phyloP scores from a whole-genome alignment of 2,113 vertebrate species.

The Caranx melampygus region DNA sequence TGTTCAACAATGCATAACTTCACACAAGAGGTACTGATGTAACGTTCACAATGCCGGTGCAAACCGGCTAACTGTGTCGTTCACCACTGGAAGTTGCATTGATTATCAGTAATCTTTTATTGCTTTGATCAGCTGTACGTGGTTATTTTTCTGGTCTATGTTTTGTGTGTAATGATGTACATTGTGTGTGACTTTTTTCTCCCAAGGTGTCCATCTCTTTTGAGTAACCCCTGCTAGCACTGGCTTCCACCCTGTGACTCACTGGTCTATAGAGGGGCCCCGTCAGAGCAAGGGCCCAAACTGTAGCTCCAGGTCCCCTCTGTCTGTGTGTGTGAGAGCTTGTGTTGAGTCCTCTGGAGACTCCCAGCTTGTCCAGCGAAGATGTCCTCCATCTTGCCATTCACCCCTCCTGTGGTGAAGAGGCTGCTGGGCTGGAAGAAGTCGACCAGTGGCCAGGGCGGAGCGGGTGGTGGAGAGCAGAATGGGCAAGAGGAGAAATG shows the following conservation, averaged over 20 bases:
- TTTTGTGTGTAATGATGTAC: conserved; percentile 46
- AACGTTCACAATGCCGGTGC: background rate
- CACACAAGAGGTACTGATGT: background rate
- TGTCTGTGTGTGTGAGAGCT: conserved; percentile 36
- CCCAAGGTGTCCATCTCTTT: conserved; percentile 61
- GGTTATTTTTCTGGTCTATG: background rate
- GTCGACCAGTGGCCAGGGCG: conserved; percentile 87
- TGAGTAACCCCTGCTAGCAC: conserved; percentile 39
- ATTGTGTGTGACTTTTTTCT: conserved; percentile 57
- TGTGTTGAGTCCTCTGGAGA: conserved; percentile 54
- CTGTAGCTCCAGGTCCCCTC: conserved; percentile 66
- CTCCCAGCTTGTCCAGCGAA: conserved; percentile 57
- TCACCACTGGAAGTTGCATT: background rate
- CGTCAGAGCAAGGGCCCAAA: conserved; percentile 65
- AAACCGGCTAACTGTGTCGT: background rate
- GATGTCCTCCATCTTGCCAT: conserved; percentile 99
- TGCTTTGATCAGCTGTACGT: background rate
- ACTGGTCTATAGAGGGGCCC: conserved; percentile 65
- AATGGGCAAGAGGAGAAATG: conserved; percentile 99
- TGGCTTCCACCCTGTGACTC: conserved; percentile 67
- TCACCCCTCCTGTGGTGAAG: conserved; percentile 99
- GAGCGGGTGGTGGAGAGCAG: conserved; percentile 90
- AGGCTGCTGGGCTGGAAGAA: conserved; percentile 98
- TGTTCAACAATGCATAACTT: background rate
- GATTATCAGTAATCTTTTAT: background rate